Evolutionary conservation across 2,888 invertebrate species (phyloP).

Genomic region (Tetragnatha montana): DNA sequence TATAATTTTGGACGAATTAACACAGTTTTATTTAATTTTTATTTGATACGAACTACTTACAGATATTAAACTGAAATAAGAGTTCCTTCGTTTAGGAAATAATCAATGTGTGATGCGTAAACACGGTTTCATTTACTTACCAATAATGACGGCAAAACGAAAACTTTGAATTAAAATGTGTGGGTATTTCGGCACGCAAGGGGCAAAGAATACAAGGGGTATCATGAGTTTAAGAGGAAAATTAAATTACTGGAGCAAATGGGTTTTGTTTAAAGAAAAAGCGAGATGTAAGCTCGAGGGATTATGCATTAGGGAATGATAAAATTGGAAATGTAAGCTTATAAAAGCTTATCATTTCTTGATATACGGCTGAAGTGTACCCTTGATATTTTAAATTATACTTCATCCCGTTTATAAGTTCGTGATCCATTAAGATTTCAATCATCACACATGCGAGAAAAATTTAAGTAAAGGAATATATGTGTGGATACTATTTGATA

Average conservation of each 20-base stretch:
- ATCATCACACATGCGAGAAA: neutral
- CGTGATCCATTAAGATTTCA: neutral
- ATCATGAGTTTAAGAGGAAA: neutral
- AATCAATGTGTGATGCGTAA: neutral
- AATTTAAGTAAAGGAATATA: neutral
- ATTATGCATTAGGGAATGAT: neutral
- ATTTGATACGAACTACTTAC: neutral
- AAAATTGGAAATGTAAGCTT: neutral
- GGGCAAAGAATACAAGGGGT: too few species aligned
- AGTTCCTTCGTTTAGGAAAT: neutral
- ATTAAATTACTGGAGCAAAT: neutral
- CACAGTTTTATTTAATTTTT: too few species aligned
- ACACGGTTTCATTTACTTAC: neutral
- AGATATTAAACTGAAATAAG: neutral
- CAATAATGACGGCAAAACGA: neutral
- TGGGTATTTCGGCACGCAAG: neutral
- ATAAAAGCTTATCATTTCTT: neutral
- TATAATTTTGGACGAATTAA: too few species aligned
- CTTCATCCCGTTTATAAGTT: neutral
- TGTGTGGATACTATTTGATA: neutral
- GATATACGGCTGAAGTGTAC: neutral
- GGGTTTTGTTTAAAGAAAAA: neutral
- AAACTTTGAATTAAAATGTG: neutral
- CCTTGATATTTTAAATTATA: neutral
- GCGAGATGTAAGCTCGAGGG: neutral